Base-by-base conservation (phyloP, 2,888 invertebrate genomes). In the Polymixis lichenea region DNA sequence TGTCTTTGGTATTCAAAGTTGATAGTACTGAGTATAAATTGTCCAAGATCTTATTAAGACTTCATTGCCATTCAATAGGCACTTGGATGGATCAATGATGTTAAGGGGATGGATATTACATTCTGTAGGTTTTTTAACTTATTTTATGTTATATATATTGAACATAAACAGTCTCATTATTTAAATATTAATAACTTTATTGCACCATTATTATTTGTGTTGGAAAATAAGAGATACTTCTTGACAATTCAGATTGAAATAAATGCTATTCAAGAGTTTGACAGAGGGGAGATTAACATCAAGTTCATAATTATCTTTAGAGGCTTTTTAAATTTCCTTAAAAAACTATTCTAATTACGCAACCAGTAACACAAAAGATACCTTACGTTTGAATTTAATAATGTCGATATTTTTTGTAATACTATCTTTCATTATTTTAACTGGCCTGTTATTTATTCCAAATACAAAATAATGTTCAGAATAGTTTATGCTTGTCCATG, bases 1-100 rank as follows among this genome's bases (percentile, higher is more conserved):
- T 15, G n/a, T 53, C 64, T 69, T 73, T 60, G 15, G n/a, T 68
- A 68, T 80, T 80, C 56, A 90, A 51, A 79, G 38, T 64, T 80
- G 11, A 56, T 22, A 66, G 51, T 46, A 46, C 61, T 38, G 38
- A n/a, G 43, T 60, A 53, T 51, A 65, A 66, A 68, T 64, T 79
- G 19, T 60, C 32, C 22, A 22, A 69, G 43, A 79, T 69, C 68
- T 55, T 56, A 66, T 65, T 65, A 78, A 51, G 55, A 88, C 90
- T 87, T 38, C 56, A 67, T 78, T 78, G 51, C 5, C n/a, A 78
- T 78, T 67, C 79, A 51, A 53, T 53, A 8, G 51, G 25, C 32
- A 46, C 56, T 61, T 77, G 5, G 17, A 51, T 15, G 15, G n/a
- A 65, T 51, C 38, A 66, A 28, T 46, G 46, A 22, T 53, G n/a